A percentile compares a stretch with the other conserved stretches of the same genome.
phyloP scores from a whole-genome alignment of 2,888 invertebrate species.

The Nemoura dubitans region DNA sequence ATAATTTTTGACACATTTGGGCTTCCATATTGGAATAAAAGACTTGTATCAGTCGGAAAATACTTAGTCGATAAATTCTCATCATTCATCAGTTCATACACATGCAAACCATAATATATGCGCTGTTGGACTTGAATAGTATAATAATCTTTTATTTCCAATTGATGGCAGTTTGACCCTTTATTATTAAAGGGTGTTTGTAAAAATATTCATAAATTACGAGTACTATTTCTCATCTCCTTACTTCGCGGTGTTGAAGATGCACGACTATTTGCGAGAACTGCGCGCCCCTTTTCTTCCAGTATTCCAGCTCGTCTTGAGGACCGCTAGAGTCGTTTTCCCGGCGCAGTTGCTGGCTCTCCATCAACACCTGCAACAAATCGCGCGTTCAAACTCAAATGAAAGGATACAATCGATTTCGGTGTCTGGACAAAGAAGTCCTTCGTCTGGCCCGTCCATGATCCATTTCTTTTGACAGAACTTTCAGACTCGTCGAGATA shows the following conservation, averaged over 20 bases:
- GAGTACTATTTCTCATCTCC: slow-evolving; percentile 27
- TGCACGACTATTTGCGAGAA: slow-evolving; percentile 87
- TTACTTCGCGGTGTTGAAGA: slow-evolving; percentile 69
- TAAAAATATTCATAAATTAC: background rate
- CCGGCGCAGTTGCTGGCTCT: slow-evolving; percentile 89
- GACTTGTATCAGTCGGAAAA: no score
- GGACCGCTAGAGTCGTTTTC: slow-evolving; percentile 92
- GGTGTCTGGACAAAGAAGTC: background rate
- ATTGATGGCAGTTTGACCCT: no score
- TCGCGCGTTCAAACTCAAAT: background rate
- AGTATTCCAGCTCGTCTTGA: slow-evolving; percentile 94
- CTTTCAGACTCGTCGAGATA: background rate
- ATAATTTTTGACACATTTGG: no score
- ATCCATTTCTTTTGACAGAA: background rate
- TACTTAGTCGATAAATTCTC: no score
- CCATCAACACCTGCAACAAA: slow-evolving; percentile 73
- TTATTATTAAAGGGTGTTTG: no score
- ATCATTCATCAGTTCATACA: no score
- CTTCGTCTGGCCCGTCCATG: background rate
- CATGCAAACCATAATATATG: no score
- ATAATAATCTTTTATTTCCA: no score
- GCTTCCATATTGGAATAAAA: no score
- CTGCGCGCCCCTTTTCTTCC: slow-evolving; percentile 94
- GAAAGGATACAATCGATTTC: background rate
- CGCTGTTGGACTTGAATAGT: no score